Evolutionary conservation across 1,140 invertebrate species (phyloP), one percentile per base, ranked within the genome.

Genomic region (Lepidotrigona ventralis): DNA sequence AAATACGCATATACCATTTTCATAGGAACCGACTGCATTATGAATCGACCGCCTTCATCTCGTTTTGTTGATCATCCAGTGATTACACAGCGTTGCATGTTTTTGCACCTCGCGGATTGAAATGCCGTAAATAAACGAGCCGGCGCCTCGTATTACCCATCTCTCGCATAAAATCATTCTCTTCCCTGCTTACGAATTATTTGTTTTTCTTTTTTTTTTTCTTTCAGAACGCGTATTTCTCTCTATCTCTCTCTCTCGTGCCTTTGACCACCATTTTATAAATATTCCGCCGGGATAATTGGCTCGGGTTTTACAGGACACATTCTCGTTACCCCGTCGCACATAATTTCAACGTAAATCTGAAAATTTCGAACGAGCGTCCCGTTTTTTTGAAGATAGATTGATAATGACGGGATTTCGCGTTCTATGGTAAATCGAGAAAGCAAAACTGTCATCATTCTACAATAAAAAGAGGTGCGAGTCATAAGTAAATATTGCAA

Each of bases 1-100:
- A 86, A 86, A 86, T 84, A 86, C 63, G 70, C 81, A 71, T 70
- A 63, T 84, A 75, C 68, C 58, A 89, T 89, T 89, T 89, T 86
- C 85, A 71, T 79, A 88, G 84, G 60, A 77, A 56, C 79, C 68
- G 53, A 77, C 54, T 82, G n/a, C 75, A 58, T 88, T 86, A 82
- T 88, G 81, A 88, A 89, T 84, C 79, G 74, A 74, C 63, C 79
- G 85, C 68, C 66, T 86, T 85, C 78, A 82, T 89, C 70, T 79
- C 85, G 78, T 86, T 84, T 75, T 70, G 54, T 56, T 85, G 83
- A 85, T 85, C 83, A 71, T 26, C 64, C 83, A 23, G 66, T 69
- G 56, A 68, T 72, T 56, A n/a, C 81, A 33, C 83, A 12, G 29
- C 51, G 53, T 4, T 84, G 70, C 60, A 74, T 70, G 73, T 53